A percentile compares a stretch with the other conserved stretches of the same genome.
These are phyloP conservation scores for Morpho achilles DNA, from an alignment of 2,888 invertebrate genomes.

Conservation along the genomic window DNA sequence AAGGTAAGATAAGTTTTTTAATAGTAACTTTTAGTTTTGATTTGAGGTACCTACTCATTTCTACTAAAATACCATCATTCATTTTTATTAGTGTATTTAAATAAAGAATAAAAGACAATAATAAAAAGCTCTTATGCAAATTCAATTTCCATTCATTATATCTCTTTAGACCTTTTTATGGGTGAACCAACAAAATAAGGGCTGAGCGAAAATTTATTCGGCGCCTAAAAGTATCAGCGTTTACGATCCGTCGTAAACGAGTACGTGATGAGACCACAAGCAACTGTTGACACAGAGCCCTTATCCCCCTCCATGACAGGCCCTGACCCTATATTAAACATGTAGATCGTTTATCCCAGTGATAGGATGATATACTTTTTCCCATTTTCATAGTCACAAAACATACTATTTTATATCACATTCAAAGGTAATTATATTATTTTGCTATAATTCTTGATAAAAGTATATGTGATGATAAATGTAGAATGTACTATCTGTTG, in stretches of 20 bases:
- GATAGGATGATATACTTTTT: not conserved
- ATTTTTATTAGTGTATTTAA: no score
- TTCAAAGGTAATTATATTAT: no score
- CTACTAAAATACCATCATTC: not conserved
- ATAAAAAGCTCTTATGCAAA: not conserved
- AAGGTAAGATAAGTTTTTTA: no score
- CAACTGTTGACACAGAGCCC: slow-evolving; percentile 17
- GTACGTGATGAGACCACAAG: slow-evolving; percentile 12
- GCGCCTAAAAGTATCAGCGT: slow-evolving; percentile 20
- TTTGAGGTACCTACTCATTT: no score
- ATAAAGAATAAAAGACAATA: not conserved
- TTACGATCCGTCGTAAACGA: slow-evolving; percentile 28
- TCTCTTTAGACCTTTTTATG: slow-evolving; percentile 14
- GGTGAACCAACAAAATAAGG: slow-evolving; percentile 21
- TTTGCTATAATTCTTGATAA: no score
- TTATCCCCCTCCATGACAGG: not conserved
- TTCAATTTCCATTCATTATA: slow-evolving; percentile 10
- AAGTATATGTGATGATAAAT: no score
- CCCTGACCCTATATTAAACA: slow-evolving; percentile 7
- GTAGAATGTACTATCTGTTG: no score
- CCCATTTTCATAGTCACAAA: no score
- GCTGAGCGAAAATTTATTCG: slow-evolving; percentile 26
- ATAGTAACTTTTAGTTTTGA: no score
- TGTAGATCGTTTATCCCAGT: not conserved
- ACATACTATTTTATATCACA: no score